Evolutionary conservation across 2,888 invertebrate species (phyloP), one percentile per base, ranked within the genome.

Genomic region (Aphidoletes aphidimyza): DNA sequence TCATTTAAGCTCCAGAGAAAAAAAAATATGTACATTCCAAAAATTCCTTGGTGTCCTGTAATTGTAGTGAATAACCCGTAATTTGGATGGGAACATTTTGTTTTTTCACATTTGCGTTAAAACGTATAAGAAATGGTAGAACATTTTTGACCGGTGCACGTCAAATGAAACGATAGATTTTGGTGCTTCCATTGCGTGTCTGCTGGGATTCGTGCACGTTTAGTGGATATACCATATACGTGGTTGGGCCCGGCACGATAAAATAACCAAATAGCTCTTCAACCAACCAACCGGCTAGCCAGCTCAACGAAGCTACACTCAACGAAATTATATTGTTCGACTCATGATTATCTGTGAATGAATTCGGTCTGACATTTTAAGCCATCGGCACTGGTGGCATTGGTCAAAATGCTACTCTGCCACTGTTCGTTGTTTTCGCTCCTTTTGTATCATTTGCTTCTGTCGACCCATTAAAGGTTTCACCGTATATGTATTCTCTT

Each of bases 351-450:
- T 69, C 69, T 69, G 69, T 69, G 69, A 69, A 69, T 69, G 69
- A 69, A 69, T 69, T 30, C 11, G 69, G 69, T 69, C 30, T 69
- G 69, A 30, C 69, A 69, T 69, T 30, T 34, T 69, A 69, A 69
- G 69, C 69, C 69, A 11, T 69, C 14, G 30, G 69, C 42, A 42
- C 42, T 14, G 42, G n/a, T n/a, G n/a, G 22, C 54, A 47, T 54
- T 22, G 22, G 22, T 22, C 17, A 47, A 11, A 47, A 47, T 17
- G 17, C 8, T 17, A 39, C 5, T 39, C 11, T 47, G 47, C 47
- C 47, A 47, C 17, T 39, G 39, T 8, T 11, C 39, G 11, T n/a
- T n/a, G n/a, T n/a, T n/a, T n/a, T n/a, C n/a, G n/a, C n/a, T n/a
- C n/a, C n/a, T n/a, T n/a, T n/a, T n/a, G n/a, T n/a, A 6, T 42